Conservation (phyloP, 2,888 invertebrate genomes). For the Thereva nobilitata region DNA sequence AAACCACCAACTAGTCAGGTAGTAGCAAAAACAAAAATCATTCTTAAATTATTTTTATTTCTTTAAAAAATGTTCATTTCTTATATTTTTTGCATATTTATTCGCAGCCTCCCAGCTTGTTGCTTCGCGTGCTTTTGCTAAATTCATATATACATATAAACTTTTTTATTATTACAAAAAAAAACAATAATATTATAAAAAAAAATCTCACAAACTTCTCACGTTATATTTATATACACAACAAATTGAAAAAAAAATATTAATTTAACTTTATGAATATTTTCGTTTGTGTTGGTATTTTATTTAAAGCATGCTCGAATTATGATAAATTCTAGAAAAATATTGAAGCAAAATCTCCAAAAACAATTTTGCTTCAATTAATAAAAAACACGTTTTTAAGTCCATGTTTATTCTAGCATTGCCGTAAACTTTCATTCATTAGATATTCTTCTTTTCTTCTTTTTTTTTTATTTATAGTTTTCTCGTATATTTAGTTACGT, state of each 20-base stretch:
- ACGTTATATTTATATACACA: too few species aligned
- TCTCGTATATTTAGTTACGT: conserved; percentile 45
- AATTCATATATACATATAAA: not conserved
- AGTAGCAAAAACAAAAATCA: too few species aligned
- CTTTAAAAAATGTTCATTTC: not conserved
- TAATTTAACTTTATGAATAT: too few species aligned
- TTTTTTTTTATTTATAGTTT: conserved; percentile 47
- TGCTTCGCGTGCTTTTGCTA: conserved; percentile 15
- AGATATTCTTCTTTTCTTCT: conserved; percentile 49
- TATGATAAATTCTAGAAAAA: too few species aligned
- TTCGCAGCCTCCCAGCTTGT: conserved; percentile 15
- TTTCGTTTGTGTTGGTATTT: too few species aligned
- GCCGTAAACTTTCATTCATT: conserved; percentile 45
- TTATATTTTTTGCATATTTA: conserved; percentile 6
- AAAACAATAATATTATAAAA: too few species aligned
- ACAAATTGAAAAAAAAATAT: too few species aligned
- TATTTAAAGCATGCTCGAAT: too few species aligned
- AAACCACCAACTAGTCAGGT: too few species aligned
- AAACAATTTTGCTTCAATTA: conserved; percentile 5
- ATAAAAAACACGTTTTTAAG: not conserved
- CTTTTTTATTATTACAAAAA: not conserved
- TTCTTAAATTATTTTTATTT: too few species aligned
- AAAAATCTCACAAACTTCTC: conserved; percentile 43
- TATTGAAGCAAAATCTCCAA: conserved; percentile 44
- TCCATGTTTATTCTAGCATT: conserved; percentile 38